Conservation (phyloP, 2,113 vertebrate species). For the Microcebus ravelobensis region DNA sequence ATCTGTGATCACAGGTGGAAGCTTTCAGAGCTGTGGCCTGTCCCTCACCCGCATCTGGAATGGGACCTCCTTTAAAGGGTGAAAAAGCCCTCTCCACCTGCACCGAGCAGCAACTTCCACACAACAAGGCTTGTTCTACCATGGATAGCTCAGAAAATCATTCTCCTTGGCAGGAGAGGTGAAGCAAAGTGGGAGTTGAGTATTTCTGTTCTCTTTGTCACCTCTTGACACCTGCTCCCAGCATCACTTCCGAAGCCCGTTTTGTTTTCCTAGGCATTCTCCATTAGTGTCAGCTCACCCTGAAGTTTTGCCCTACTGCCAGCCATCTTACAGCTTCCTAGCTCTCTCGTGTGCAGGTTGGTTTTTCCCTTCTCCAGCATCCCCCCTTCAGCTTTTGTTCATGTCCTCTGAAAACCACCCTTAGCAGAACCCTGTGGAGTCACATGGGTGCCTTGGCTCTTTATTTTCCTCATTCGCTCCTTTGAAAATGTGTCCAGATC, state of each 20-base stretch:
- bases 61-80: too few relatives aligned
- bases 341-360: neutral
- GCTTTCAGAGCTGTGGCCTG: too few relatives aligned
- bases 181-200: neutral
- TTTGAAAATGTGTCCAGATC: neutral
- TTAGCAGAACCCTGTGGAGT: neutral
- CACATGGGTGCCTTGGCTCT: neutral
- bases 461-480: neutral
- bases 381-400: neutral
- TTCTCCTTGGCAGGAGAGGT: neutral
- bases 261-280: neutral
- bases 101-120: neutral
- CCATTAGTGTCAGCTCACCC: neutral
- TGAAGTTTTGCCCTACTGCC: neutral
- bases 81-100: neutral
- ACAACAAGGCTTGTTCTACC: neutral
- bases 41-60: neutral
- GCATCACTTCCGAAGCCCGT: neutral
- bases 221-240: neutral
- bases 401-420: neutral
- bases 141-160: neutral
- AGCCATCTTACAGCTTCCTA: neutral
- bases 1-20: neutral
- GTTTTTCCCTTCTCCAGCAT: neutral
- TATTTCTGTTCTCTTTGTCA: neutral